Evolutionary conservation across 2,888 invertebrate species (phyloP).

Genomic region (Unio pictorum): DNA sequence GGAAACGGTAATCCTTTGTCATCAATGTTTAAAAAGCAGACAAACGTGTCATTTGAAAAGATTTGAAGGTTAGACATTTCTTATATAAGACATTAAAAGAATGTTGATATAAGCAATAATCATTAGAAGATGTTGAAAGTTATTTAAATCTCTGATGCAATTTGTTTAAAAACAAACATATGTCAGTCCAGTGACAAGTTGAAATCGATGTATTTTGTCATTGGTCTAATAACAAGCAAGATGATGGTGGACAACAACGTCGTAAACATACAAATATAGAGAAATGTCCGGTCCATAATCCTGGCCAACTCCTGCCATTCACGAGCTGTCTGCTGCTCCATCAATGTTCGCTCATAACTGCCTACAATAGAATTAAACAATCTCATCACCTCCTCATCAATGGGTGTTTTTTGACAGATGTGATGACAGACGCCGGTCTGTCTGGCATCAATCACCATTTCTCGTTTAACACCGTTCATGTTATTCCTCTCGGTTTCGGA

Average conservation of each 20-base stretch:
- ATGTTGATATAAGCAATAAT: too few relatives aligned
- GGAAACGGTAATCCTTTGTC: too few relatives aligned
- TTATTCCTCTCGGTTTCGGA: conserved; percentile 17
- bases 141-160: background rate
- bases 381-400: conserved; percentile 57
- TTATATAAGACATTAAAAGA: too few relatives aligned
- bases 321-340: conserved; percentile 47
- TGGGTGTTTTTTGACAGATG: conserved; percentile 2
- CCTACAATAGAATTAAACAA: conserved; percentile 58
- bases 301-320: conserved; percentile 73
- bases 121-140: too few relatives aligned
- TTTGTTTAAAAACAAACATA: too few relatives aligned
- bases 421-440: background rate
- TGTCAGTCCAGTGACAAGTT: conserved; percentile 11
- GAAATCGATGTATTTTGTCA: conserved; percentile 51
- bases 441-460: conserved; percentile 5
- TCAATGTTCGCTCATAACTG: conserved; percentile 51
- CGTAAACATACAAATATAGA: conserved; percentile 73
- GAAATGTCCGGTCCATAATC: conserved; percentile 74
- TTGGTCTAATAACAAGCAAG: conserved; percentile 73
- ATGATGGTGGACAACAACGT: conserved; percentile 72
- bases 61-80: too few relatives aligned
- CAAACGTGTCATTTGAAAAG: too few relatives aligned
- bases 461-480: conserved; percentile 18
- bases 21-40: too few relatives aligned